These are phyloP conservation scores for Rhagonycha lutea DNA, from an alignment of 2,888 invertebrate species.

Conservation along the genomic window DNA sequence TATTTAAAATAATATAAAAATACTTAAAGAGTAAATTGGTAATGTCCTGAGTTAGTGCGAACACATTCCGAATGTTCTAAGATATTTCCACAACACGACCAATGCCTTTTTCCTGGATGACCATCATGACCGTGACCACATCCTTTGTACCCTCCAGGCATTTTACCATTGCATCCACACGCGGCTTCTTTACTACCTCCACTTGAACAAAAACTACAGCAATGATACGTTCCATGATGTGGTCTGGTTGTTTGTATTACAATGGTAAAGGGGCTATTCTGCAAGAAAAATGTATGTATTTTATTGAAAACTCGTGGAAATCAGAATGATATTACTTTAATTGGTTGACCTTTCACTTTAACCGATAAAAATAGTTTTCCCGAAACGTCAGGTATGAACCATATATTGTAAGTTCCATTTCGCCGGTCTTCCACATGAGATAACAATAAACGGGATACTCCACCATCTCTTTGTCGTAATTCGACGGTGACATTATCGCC, in stretches of 20 bases:
- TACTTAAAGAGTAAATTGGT: conserved; percentile 61
- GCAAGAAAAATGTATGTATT: conserved; percentile 34
- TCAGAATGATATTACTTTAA: conserved; percentile 59
- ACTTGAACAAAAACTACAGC: conserved; percentile 82
- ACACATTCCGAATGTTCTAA: conserved; percentile 66
- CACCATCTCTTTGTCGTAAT: conserved; percentile 60
- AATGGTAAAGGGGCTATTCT: conserved; percentile 73
- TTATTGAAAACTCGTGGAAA: background rate
- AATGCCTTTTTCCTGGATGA: conserved; percentile 79
- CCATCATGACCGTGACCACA: conserved; percentile 83
- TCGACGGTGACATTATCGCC: conserved; percentile 65
- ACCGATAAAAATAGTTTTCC: conserved; percentile 67
- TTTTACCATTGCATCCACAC: conserved; percentile 75
- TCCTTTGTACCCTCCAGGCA: conserved; percentile 75
- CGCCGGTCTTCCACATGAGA: conserved; percentile 64
- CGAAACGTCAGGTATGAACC: conserved; percentile 66
- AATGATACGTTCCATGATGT: conserved; percentile 77
- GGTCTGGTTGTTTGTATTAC: conserved; percentile 65
- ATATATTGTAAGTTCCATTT: conserved; percentile 67
- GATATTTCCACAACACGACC: conserved; percentile 80
- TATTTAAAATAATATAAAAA: background rate
- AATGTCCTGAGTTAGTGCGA: conserved; percentile 55
- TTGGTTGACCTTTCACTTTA: conserved; percentile 66
- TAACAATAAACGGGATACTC: conserved; percentile 48
- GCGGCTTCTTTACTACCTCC: conserved; percentile 69